These are phyloP conservation scores for Ips nitidus DNA, from an alignment of 1,140 invertebrate genomes.

Conservation along the genomic window DNA sequence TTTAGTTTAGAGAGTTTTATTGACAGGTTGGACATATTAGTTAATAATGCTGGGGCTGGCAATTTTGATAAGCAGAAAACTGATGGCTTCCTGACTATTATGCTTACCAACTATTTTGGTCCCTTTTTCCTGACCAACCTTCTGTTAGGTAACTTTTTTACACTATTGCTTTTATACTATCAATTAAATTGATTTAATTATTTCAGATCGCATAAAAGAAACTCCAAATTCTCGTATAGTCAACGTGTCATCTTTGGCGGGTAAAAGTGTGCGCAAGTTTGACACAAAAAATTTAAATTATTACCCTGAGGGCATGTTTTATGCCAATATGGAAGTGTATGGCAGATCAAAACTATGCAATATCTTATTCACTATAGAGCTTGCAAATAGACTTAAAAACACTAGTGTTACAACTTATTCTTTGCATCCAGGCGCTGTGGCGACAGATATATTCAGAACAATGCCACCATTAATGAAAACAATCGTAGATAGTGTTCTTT, in stretches of 20 bases:
- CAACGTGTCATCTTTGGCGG: slow-evolving; percentile 26
- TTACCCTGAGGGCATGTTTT: slow-evolving; percentile 1
- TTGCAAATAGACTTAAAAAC: slow-evolving; percentile 72
- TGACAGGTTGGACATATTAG: slow-evolving; percentile 54
- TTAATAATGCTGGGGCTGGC: slow-evolving; percentile 59
- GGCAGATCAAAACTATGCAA: slow-evolving; percentile 74
- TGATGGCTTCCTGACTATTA: slow-evolving; percentile 55
- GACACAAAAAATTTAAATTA: slow-evolving; percentile 21
- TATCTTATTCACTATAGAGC: slow-evolving; percentile 79
- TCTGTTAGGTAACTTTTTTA: slow-evolving; percentile 52
- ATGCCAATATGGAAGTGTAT: slow-evolving; percentile 52
- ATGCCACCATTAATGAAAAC: slow-evolving; percentile 4
- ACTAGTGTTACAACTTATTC: slow-evolving; percentile 79
- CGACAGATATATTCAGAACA: slow-evolving; percentile 20
- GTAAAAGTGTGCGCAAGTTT: background rate
- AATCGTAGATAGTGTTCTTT: background rate
- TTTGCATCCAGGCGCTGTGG: slow-evolving; percentile 70
- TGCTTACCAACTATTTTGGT: slow-evolving; percentile 58
- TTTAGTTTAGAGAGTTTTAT: background rate
- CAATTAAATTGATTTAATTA: background rate
- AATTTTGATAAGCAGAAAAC: slow-evolving; percentile 42
- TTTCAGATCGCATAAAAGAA: slow-evolving; percentile 48
- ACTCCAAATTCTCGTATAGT: slow-evolving; percentile 33
- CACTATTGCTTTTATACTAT: too few relatives aligned
- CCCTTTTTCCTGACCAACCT: slow-evolving; percentile 59